Evolutionary conservation across 2,113 vertebrate species (phyloP).

Genomic region (Labeo catla): DNA sequence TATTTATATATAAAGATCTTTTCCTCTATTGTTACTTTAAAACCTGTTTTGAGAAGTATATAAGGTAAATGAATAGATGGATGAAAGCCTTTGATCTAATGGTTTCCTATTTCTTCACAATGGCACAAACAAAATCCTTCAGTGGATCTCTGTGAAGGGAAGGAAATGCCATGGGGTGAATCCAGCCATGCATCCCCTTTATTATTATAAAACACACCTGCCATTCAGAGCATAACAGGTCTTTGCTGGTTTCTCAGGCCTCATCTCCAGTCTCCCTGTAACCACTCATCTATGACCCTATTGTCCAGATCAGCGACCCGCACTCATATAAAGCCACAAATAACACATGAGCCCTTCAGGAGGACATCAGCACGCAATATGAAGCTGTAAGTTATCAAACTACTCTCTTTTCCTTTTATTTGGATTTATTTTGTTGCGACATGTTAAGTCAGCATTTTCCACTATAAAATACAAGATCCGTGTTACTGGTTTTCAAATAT

Average conservation of each 20-base stretch:
- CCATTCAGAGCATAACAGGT: slow-evolving; percentile 15
- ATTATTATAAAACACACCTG: slow-evolving; percentile 25
- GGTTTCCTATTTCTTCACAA: slow-evolving; percentile 19
- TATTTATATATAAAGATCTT: neutral
- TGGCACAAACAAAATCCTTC: slow-evolving; percentile 15
- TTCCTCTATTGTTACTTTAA: neutral
- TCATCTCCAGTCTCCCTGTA: slow-evolving; percentile 14
- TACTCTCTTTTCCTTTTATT: slow-evolving; percentile 1
- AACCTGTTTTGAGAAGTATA: neutral
- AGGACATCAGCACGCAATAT: slow-evolving; percentile 59
- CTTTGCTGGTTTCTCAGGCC: neutral
- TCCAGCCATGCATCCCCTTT: slow-evolving; percentile 28
- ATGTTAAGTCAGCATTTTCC: slow-evolving; percentile 1
- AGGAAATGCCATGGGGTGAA: slow-evolving; percentile 38
- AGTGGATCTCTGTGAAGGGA: neutral
- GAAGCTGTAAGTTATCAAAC: slow-evolving; percentile 67
- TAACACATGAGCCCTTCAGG: neutral
- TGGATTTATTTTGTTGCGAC: neutral
- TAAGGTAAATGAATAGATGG: neutral
- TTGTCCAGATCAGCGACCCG: slow-evolving; percentile 39
- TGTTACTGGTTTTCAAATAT: neutral
- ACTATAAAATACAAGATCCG: neutral
- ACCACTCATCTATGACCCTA: slow-evolving; percentile 22
- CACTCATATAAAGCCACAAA: slow-evolving; percentile 41
- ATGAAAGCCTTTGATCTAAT: neutral